Percentiles rank a stretch among this genome's conserved stretches.
Evolutionary conservation across 2,113 vertebrate species (phyloP).

Genomic region (Guaruba guarouba): DNA sequence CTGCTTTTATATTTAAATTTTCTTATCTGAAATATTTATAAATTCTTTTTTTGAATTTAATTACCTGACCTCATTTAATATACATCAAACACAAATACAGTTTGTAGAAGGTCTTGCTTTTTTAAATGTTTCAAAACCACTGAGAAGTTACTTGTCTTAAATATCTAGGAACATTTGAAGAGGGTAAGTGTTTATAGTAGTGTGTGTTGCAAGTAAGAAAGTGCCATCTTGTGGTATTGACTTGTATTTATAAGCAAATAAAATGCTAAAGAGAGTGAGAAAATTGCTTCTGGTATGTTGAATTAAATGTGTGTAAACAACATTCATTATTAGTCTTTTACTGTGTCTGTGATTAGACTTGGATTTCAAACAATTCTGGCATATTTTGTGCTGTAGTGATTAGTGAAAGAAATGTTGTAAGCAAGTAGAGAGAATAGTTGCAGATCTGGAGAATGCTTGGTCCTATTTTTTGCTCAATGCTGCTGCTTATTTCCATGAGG

Average conservation of each 20-base stretch:
- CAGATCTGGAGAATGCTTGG: not conserved
- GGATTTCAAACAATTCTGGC: not conserved
- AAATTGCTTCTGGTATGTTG: conserved; percentile 46
- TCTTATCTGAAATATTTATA: conserved; percentile 83
- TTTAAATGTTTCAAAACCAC: conserved; percentile 76
- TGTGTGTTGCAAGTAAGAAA: conserved; percentile 77
- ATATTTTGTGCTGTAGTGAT: not conserved
- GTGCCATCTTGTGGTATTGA: conserved; percentile 84
- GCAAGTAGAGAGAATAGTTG: not conserved
- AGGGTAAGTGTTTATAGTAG: conserved; percentile 74
- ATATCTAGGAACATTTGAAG: conserved; percentile 72
- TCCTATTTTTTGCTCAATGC: not conserved
- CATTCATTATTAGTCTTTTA: not conserved
- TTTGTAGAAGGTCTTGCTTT: conserved; percentile 80
- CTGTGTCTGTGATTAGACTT: not conserved
- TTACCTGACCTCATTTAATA: conserved; percentile 80
- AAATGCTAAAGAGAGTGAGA: conserved; percentile 75
- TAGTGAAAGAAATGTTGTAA: not conserved
- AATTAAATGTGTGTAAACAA: conserved; percentile 49
- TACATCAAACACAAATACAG: conserved; percentile 69
- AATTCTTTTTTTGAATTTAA: conserved; percentile 80
- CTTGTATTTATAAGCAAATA: conserved; percentile 83
- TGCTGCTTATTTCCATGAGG: not conserved
- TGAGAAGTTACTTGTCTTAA: conserved; percentile 52
- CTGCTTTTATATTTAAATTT: conserved; percentile 85